phyloP scores from a whole-genome alignment of 2,888 invertebrate genomes.

The Synanthedon formicaeformis region DNA sequence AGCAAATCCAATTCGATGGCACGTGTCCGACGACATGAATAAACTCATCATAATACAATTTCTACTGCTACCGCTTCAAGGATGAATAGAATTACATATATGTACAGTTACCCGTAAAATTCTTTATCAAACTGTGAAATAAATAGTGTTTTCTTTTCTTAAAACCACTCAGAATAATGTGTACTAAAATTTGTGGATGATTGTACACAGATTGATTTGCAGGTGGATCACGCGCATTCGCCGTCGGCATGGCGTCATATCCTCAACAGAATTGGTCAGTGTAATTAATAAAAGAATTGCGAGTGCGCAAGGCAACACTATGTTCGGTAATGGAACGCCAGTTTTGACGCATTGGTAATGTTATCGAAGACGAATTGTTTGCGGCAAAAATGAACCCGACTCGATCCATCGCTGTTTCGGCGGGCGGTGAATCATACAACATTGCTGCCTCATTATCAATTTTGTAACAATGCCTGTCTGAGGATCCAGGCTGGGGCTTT shows the following conservation, averaged over 20 bases:
- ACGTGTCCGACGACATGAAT: conserved; percentile 12
- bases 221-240: conserved; percentile 57
- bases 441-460: too few species aligned
- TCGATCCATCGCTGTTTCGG: neutral
- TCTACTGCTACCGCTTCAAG: conserved; percentile 45
- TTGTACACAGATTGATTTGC: conserved; percentile 32
- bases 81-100: conserved; percentile 53
- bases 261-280: conserved; percentile 60
- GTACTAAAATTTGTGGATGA: neutral
- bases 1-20: conserved; percentile 17
- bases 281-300: conserved; percentile 66
- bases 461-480: too few species aligned
- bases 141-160: too few species aligned
- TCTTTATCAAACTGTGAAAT: neutral
- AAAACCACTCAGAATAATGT: too few species aligned
- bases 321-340: conserved; percentile 47
- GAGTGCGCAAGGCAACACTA: conserved; percentile 47
- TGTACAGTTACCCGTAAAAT: neutral
- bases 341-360: conserved; percentile 47
- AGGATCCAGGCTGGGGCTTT: too few species aligned
- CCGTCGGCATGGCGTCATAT: conserved; percentile 62
- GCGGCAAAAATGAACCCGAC: conserved; percentile 11
- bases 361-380: conserved; percentile 19
- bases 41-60: conserved; percentile 34
- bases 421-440: conserved; percentile 1